Evolutionary conservation across 2,888 invertebrate species (phyloP).

Genomic region (Archips xylosteana): DNA sequence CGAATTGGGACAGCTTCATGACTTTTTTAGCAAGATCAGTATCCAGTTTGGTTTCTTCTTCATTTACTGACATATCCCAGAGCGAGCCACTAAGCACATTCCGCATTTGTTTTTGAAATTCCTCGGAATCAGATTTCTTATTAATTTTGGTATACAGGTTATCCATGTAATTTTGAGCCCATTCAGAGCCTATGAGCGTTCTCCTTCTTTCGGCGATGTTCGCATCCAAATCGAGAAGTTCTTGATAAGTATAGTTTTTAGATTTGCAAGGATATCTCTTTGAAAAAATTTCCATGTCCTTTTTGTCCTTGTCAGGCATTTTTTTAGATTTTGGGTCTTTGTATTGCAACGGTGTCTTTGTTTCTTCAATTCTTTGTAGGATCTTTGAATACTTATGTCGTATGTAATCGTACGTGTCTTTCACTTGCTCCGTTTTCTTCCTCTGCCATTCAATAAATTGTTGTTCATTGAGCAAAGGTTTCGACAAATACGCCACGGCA

Average conservation of each 20-base stretch:
- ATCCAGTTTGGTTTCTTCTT: conserved; percentile 83
- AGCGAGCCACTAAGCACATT: conserved; percentile 77
- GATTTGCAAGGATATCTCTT: conserved; percentile 67
- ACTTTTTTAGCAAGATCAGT: conserved; percentile 83
- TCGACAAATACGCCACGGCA: conserved; percentile 72
- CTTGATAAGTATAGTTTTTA: conserved; percentile 72
- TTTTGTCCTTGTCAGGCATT: conserved; percentile 56
- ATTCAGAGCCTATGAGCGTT: conserved; percentile 66
- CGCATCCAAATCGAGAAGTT: conserved; percentile 68
- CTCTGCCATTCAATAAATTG: conserved; percentile 86
- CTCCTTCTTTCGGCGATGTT: conserved; percentile 61
- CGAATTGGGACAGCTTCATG: conserved; percentile 87
- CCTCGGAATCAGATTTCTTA: conserved; percentile 71
- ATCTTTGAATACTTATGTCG: conserved; percentile 75
- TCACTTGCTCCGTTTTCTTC: conserved; percentile 75
- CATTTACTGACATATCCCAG: conserved; percentile 82
- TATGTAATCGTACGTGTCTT: conserved; percentile 73
- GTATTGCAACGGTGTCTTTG: conserved; percentile 54
- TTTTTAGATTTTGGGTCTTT: conserved; percentile 48
- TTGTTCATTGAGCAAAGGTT: conserved; percentile 74
- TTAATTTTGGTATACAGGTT: conserved; percentile 76
- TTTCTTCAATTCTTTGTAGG: conserved; percentile 65
- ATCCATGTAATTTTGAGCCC: conserved; percentile 79
- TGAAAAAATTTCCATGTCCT: conserved; percentile 71
- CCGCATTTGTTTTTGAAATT: conserved; percentile 80